A percentile compares a stretch with the other conserved stretches of the same genome.
phyloP scores from a whole-genome alignment of 2,888 invertebrate species.

The Rhopalosiphum nymphaeae region DNA sequence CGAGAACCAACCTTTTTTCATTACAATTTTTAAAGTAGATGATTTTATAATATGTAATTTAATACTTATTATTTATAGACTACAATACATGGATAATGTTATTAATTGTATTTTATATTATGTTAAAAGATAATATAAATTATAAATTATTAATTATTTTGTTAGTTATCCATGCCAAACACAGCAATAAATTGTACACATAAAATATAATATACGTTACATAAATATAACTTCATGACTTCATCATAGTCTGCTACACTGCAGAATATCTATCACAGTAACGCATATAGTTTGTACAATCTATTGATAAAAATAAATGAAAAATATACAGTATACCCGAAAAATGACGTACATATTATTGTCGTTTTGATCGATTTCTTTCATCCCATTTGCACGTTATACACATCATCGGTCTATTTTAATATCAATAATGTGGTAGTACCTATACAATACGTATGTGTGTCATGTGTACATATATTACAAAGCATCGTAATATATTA shows the following conservation, averaged over 20 bases:
- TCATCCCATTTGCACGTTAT: background rate
- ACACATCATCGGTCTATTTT: background rate
- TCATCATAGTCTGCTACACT: background rate
- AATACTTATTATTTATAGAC: too few species aligned
- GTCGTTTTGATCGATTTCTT: background rate
- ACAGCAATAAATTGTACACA: background rate
- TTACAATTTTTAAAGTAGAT: too few species aligned
- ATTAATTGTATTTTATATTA: too few species aligned
- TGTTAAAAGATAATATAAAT: too few species aligned
- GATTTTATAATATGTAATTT: too few species aligned
- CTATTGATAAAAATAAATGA: background rate
- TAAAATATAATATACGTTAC: background rate
- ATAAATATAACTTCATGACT: background rate
- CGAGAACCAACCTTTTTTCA: too few species aligned
- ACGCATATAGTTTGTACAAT: background rate
- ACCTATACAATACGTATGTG: background rate
- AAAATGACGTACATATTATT: background rate
- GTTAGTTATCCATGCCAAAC: background rate
- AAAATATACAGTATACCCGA: background rate
- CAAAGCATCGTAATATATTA: background rate
- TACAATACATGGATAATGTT: too few species aligned
- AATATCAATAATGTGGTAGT: background rate
- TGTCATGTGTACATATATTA: background rate
- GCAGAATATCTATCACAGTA: background rate
- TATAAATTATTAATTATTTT: background rate